Conservation (phyloP, 1,140 invertebrate species). For the Lasioglossum albipes region DNA sequence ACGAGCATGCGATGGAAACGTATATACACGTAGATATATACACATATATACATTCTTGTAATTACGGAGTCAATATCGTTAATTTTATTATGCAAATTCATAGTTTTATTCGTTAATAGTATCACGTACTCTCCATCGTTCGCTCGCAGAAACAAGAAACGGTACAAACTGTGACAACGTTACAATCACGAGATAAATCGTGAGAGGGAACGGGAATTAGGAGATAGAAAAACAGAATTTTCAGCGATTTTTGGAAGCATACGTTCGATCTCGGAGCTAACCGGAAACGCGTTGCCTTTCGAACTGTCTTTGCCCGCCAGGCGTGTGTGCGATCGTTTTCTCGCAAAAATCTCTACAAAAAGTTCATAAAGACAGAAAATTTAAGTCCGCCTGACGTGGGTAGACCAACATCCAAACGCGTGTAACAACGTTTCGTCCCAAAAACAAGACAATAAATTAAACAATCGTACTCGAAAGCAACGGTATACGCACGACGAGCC, state of each 20-base stretch:
- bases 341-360: neutral
- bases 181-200: conserved; percentile 27
- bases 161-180: conserved; percentile 20
- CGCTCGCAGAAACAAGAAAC: conserved; percentile 32
- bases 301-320: neutral
- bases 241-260: conserved; percentile 46
- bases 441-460: conserved; percentile 43
- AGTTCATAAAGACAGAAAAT: neutral
- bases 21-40: conserved; percentile 3
- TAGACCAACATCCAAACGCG: conserved; percentile 27
- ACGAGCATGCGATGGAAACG: neutral
- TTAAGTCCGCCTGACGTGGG: neutral
- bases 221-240: conserved; percentile 7
- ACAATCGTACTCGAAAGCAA: conserved; percentile 6
- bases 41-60: conserved; percentile 16
- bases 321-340: neutral
- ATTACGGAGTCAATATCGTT: conserved; percentile 45
- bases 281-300: neutral
- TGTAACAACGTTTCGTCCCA: conserved; percentile 1
- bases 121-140: conserved; percentile 50
- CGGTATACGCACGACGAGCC: too few relatives aligned
- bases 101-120: conserved; percentile 56
- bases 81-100: conserved; percentile 65
- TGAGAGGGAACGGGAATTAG: conserved; percentile 6
- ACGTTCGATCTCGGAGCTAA: conserved; percentile 19